Evolutionary conservation across 1,140 invertebrate species (phyloP).

Genomic region (Trichonephila clavipes): DNA sequence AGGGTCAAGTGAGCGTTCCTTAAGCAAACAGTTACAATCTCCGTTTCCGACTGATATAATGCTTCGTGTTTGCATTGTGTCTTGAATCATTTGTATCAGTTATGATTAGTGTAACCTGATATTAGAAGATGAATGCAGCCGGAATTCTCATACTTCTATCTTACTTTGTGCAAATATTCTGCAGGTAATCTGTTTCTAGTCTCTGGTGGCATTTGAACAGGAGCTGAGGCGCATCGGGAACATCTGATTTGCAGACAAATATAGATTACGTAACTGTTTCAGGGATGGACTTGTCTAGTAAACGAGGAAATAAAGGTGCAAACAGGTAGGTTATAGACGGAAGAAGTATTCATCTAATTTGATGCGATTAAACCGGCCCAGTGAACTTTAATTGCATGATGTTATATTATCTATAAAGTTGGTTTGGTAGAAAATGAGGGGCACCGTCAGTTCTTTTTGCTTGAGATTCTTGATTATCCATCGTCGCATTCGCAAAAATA

Average conservation of each 20-base stretch:
- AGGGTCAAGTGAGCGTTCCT: neutral
- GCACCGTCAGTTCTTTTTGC: too few species aligned
- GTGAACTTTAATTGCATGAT: too few species aligned
- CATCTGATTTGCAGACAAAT: neutral
- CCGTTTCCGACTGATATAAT: neutral
- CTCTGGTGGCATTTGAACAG: neutral
- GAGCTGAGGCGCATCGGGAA: neutral
- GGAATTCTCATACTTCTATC: neutral
- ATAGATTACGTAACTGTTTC: neutral
- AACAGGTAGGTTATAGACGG: neutral
- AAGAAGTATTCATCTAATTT: too few species aligned
- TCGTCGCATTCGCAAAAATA: too few species aligned
- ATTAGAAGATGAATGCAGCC: neutral
- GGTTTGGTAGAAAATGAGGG: too few species aligned
- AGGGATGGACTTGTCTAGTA: neutral
- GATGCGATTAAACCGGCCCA: too few species aligned
- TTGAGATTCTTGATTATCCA: too few species aligned
- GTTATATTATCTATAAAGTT: too few species aligned
- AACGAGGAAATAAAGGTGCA: neutral
- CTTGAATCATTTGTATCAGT: neutral
- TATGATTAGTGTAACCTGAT: neutral
- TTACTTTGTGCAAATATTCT: neutral
- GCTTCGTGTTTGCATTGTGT: neutral
- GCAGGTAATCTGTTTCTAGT: neutral
- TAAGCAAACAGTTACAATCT: neutral